Percentiles rank a stretch among this genome's conserved stretches.
Evolutionary conservation across 2,888 invertebrate genomes (phyloP).

Genomic region (Tinea trinotella): DNA sequence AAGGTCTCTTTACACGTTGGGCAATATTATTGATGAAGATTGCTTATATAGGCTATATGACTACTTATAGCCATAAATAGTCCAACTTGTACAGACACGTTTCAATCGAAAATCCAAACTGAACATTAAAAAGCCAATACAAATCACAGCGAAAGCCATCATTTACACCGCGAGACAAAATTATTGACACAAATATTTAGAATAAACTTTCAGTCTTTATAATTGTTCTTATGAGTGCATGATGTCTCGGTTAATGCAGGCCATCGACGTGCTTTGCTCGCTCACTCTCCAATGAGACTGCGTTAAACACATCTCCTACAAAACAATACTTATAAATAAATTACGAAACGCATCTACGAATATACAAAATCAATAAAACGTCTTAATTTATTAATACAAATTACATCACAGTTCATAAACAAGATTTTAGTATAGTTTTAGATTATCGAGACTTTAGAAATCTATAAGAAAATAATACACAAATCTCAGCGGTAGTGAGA

Average conservation of each 20-base stretch:
- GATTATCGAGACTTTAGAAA: constrained; percentile 11
- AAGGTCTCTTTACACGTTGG: too few species aligned
- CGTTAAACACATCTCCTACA: constrained; percentile 48
- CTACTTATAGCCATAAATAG: too few species aligned
- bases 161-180: constrained; percentile 9
- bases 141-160: constrained; percentile 16
- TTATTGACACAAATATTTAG: neutral
- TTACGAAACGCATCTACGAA: constrained; percentile 66
- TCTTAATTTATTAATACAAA: constrained; percentile 67
- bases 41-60: too few species aligned
- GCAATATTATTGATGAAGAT: too few species aligned
- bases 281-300: constrained; percentile 27
- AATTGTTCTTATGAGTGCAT: constrained; percentile 1
- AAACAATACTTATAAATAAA: constrained; percentile 51
- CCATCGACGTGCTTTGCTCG: constrained; percentile 5
- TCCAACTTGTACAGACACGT: too few species aligned
- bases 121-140: constrained; percentile 13
- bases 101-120: too few species aligned
- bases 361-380: constrained; percentile 71
- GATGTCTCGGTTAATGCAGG: neutral
- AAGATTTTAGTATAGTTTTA: constrained; percentile 46
- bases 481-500: neutral
- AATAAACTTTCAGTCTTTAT: constrained; percentile 15
- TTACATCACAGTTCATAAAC: constrained; percentile 73
- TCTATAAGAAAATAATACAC: constrained; percentile 14